Evolutionary conservation across 2,113 vertebrate genomes (phyloP), one percentile per base, ranked within the genome.

Genomic region (Raja brachyura): DNA sequence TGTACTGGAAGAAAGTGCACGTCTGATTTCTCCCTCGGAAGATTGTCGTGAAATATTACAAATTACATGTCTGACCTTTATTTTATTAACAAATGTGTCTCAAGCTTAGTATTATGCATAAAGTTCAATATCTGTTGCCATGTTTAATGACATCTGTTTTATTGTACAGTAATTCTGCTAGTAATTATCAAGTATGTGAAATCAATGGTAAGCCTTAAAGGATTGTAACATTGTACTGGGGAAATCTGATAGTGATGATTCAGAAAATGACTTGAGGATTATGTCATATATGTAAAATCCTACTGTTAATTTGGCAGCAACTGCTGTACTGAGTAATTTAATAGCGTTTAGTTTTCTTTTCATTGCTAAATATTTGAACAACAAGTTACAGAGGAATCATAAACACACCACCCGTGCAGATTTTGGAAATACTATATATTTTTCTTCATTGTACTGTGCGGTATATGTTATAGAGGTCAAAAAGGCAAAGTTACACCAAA

Each of bases 401-500:
- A 54, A 92, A 39, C n/a, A 39, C 9, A 25, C 16, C 48, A 10
- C 39, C 73, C 10, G 33, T 20, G 48, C 28, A 73, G 8, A 28
- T 74, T 92, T 92, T 92, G 63, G 66, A 92, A 92, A 68, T 73
- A 66, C 20, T 39, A 63, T 63, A 92, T 70, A 74, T 92, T 92
- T 92, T 73, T 70, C 39, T 74, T 68, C 68, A 73, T 28, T 92
- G 68, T 61, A 79, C 54, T 61, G 54, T 33, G 73, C 25, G 66
- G 79, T 61, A 86, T 59, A 93, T 93, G 79, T 88, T 95, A 94
- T 93, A 54, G 94, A 97, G 97, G 97, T 98, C 97, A 98, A 96
- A 97, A 97, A 98, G 97, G 97, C 97, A 98, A 97, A 97, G 97
- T 97, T 97, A 97, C 97, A 78, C 94, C 94, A 96, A 94, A 95